Base-by-base conservation (phyloP, 2,888 invertebrate genomes). In the Scaptomyza tumidula region DNA sequence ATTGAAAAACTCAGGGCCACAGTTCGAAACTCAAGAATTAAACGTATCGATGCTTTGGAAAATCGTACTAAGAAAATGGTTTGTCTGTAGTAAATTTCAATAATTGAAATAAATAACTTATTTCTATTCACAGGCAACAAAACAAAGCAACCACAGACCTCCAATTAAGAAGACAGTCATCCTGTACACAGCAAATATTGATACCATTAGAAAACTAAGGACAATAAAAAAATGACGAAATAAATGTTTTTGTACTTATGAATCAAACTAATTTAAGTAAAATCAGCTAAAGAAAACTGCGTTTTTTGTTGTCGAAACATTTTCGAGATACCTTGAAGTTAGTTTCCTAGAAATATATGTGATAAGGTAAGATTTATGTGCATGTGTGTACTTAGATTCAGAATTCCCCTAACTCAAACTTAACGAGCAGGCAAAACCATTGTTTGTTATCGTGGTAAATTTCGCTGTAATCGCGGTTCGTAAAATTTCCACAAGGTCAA, bases 401-500 rank as follows among this genome's bases (percentile, higher is more conserved):
- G 46, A 14, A 14, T 39, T 39, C 2, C 24, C 6, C 14, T 24
- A 49, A 54, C 14, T 43, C 29, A 27, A 39, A 19, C 24, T 33
- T n/a, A 60, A 58, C 27, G 50, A 33, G 37, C 64, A 57, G 54
- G 33, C 59, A 66, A 59, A 50, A 44, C 29, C 5, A 11, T n/a
- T 11, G 41, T 27, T 24, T 16, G 39, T 57, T 59, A 71, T 65
- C 71, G 71, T 43, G 43, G 58, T 56, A 16, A 31, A 4, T 29
- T 41, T 41, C n/a, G 29, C 16, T 33, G 39, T 63, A 64, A 64
- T 24, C 33, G 44, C 31, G 41, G 48, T 31, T 45, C 53, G 14
- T 13, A 43, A 55, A 59, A 24, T 61, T 70, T 66, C 71, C 55
- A 41, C 71, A 75, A 67, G 74, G 74, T 67, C 76, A 75, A 63